Evolutionary conservation across 2,888 invertebrate genomes (phyloP).

Genomic region (Coecobrya sp.): DNA sequence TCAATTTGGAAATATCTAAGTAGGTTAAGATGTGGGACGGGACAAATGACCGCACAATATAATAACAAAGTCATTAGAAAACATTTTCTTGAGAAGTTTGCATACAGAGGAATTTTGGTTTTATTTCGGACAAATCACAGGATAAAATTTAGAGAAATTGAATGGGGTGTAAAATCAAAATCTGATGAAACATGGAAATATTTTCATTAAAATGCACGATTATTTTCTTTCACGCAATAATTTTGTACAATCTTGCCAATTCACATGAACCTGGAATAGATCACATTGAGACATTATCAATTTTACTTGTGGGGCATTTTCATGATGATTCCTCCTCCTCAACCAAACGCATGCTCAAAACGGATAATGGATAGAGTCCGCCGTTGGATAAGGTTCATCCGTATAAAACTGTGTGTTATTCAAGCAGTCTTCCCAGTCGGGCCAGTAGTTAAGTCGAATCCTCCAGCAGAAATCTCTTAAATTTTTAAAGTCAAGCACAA

Average conservation of each 20-base stretch:
- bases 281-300: no score
- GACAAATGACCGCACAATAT: no score
- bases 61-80: no score
- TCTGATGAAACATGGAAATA: background rate
- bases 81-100: no score
- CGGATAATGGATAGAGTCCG: conserved; percentile 23
- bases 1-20: no score
- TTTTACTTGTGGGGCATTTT: no score
- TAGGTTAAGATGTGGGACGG: no score
- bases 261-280: no score
- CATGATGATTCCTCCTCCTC: no score
- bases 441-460: conserved; percentile 84
- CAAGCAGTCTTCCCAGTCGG: conserved; percentile 85
- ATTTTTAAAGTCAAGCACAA: conserved; percentile 79
- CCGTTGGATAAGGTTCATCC: conserved; percentile 46
- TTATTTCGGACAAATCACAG: background rate
- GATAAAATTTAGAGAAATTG: background rate
- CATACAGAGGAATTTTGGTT: no score
- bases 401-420: conserved; percentile 77
- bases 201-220: background rate
- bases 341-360: background rate
- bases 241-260: background rate
- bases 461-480: conserved; percentile 84
- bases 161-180: no score
- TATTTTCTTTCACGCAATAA: background rate